Percentiles rank a stretch among this genome's conserved stretches.
Evolutionary conservation across 2,797 vertebrate species (phyloP).

Genomic region (Poeciliopsis turneri): DNA sequence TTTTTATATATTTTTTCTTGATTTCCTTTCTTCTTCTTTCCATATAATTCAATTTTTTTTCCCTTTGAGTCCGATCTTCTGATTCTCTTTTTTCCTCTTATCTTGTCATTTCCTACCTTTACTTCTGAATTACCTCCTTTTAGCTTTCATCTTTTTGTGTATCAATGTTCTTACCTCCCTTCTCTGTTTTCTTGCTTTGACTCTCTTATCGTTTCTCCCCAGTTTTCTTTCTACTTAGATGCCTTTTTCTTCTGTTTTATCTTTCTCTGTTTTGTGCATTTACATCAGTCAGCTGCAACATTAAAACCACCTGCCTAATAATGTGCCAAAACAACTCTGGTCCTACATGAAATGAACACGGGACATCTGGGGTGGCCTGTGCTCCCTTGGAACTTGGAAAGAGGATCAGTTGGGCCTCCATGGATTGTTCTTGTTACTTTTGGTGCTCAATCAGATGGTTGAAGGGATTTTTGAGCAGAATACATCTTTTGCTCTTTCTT

Average conservation of each 20-base stretch:
- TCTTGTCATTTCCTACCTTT: conserved; percentile 7
- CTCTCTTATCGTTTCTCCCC: neutral
- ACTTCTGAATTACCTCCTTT: conserved; percentile 6
- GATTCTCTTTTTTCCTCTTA: neutral
- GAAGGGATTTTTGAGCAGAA: neutral
- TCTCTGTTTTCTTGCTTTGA: neutral
- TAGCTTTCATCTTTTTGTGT: conserved; percentile 20
- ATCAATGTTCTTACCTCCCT: conserved; percentile 15
- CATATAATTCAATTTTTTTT: conserved; percentile 10
- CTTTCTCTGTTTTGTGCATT: conserved; percentile 6
- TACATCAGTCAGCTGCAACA: conserved; percentile 10
- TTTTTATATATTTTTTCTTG: conserved; percentile 1
- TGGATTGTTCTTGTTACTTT: neutral
- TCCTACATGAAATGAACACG: neutral
- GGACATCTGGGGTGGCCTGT: neutral
- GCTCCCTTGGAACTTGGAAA: conserved; percentile 2
- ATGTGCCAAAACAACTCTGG: conserved; percentile 14
- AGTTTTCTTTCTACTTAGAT: neutral
- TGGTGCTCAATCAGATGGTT: neutral
- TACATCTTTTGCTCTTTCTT: neutral
- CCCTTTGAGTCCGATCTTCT: neutral
- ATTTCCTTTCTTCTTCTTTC: conserved; percentile 9
- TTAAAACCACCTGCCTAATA: conserved; percentile 3
- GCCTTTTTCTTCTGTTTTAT: conserved; percentile 1
- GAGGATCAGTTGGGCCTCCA: neutral